A percentile compares a stretch with the other conserved stretches of the same genome.
Evolutionary conservation across 1,140 invertebrate species (phyloP).

Genomic region (Streblospio benedicti): DNA sequence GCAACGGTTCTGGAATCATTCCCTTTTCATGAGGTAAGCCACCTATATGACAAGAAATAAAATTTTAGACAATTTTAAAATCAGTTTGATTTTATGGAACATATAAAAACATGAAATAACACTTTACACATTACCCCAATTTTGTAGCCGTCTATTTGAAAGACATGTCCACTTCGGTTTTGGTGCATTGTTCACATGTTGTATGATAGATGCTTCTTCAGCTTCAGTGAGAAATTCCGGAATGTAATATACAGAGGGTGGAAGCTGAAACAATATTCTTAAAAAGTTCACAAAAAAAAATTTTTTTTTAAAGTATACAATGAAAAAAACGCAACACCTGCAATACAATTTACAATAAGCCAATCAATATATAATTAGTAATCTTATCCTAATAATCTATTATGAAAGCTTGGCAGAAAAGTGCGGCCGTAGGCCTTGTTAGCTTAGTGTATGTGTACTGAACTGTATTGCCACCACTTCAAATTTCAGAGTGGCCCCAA

Average conservation of each 20-base stretch:
- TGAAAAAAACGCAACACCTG: no score
- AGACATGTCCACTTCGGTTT: slow-evolving; percentile 94
- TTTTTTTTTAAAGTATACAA: no score
- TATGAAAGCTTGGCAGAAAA: no score
- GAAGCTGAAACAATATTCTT: slow-evolving; percentile 53
- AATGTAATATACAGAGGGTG: slow-evolving; percentile 71
- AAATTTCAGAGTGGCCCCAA: no score
- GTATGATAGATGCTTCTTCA: slow-evolving; percentile 66
- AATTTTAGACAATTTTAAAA: neutral
- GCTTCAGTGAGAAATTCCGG: slow-evolving; percentile 77
- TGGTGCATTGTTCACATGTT: slow-evolving; percentile 65
- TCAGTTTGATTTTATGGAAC: neutral
- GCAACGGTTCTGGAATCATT: slow-evolving; percentile 86
- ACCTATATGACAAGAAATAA: slow-evolving; percentile 32
- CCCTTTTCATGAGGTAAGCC: slow-evolving; percentile 84
- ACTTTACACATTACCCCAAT: slow-evolving; percentile 63
- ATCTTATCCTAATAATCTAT: no score
- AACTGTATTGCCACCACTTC: no score
- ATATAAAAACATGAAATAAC: neutral
- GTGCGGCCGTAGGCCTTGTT: no score
- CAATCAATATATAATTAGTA: no score
- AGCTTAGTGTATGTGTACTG: no score
- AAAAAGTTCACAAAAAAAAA: neutral
- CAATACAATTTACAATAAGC: no score
- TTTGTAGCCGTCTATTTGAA: slow-evolving; percentile 80